These are phyloP conservation scores for Peromyscus aztecus DNA, from an alignment of 2,797 vertebrate species.

Conservation along the genomic window DNA sequence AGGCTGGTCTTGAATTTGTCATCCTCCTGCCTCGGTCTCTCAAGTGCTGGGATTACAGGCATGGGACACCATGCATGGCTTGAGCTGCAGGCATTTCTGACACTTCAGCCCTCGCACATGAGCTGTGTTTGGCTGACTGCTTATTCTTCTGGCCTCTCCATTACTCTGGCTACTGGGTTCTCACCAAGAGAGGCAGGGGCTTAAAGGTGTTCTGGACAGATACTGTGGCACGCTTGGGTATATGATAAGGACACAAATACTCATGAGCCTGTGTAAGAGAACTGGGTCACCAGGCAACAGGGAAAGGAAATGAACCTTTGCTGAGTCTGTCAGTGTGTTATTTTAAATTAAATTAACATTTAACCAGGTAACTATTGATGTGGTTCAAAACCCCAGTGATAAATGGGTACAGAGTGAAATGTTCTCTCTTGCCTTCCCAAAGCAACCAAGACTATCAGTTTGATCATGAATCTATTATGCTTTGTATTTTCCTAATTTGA, in stretches of 20 bases:
- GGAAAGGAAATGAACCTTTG: background rate
- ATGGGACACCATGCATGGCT: background rate
- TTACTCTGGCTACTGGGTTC: background rate
- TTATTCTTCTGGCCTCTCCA: constrained; percentile 2
- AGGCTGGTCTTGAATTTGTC: background rate
- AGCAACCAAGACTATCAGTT: background rate
- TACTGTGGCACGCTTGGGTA: too few relatives aligned
- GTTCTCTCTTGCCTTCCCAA: background rate
- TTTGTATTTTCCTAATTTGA: constrained; percentile 21
- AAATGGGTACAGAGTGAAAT: constrained; percentile 2
- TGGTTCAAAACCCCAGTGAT: constrained; percentile 52
- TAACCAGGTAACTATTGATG: constrained; percentile 42
- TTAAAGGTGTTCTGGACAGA: background rate
- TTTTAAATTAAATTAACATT: constrained; percentile 50
- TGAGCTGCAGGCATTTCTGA: background rate
- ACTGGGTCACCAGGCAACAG: background rate
- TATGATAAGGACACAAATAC: background rate
- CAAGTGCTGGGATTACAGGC: background rate
- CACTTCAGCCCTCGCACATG: too few relatives aligned
- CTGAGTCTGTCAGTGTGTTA: background rate
- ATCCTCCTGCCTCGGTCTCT: background rate
- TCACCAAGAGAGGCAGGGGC: background rate
- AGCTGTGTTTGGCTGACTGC: background rate
- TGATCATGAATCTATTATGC: background rate
- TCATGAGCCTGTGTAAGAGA: background rate